A percentile compares a stretch with the other conserved stretches of the same genome.
Evolutionary conservation across 2,888 invertebrate genomes (phyloP).

Genomic region (Thymelicus lineola): DNA sequence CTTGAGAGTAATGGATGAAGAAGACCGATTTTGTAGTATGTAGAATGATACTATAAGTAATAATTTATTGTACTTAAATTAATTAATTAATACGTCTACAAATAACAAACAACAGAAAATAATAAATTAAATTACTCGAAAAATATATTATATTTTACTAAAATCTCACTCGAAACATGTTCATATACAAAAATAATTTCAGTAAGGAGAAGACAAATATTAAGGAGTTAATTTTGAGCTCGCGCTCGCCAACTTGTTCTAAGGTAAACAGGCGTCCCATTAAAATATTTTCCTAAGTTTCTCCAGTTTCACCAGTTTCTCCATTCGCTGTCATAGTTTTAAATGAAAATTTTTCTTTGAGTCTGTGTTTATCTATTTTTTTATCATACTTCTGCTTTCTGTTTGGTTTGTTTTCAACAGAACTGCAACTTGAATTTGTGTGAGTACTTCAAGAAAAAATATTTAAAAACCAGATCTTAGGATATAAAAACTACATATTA

Average conservation of each 20-base stretch:
- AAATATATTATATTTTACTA: neutral
- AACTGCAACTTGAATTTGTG: neutral
- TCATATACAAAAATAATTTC: neutral
- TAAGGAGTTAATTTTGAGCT: conserved; percentile 47
- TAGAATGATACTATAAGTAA: too few relatives aligned
- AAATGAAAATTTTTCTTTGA: conserved; percentile 38
- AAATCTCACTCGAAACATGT: neutral
- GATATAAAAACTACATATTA: too few relatives aligned
- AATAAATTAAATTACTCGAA: neutral
- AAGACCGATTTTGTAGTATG: too few relatives aligned
- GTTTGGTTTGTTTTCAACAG: neutral
- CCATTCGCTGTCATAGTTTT: conserved; percentile 33
- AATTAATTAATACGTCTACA: too few relatives aligned
- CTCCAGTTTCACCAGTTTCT: conserved; percentile 16
- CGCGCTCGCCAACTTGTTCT: conserved; percentile 52
- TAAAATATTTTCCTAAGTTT: conserved; percentile 55
- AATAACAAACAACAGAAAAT: too few relatives aligned
- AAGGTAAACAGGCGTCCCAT: conserved; percentile 56
- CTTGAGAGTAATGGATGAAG: too few relatives aligned
- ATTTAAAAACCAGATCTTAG: too few relatives aligned
- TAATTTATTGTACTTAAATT: too few relatives aligned
- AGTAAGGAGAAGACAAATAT: neutral
- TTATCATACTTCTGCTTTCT: conserved; percentile 29
- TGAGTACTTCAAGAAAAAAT: neutral
- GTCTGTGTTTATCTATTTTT: conserved; percentile 14